These are phyloP conservation scores for Hoplodrina blanda DNA, from an alignment of 2,888 invertebrate species.

Conservation along the genomic window DNA sequence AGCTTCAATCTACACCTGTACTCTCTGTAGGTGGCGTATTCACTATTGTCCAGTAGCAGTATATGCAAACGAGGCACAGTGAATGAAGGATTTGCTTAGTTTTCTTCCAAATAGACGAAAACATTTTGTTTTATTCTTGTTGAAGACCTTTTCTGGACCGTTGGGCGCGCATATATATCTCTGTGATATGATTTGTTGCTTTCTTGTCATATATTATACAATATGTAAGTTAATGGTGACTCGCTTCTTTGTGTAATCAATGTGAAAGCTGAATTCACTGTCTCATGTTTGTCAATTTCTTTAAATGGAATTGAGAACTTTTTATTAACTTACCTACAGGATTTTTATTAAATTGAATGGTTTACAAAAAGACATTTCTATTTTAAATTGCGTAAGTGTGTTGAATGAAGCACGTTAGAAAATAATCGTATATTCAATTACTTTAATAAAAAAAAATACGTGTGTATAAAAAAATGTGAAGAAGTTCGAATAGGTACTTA, in stretches of 20 bases:
- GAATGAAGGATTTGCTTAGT: constrained; percentile 77
- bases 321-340: neutral
- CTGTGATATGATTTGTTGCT: constrained; percentile 74
- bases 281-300: constrained; percentile 24
- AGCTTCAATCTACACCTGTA: too few species aligned
- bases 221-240: constrained; percentile 54
- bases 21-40: too few species aligned
- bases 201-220: constrained; percentile 58
- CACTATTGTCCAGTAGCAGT: constrained; percentile 9
- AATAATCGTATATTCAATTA: too few species aligned
- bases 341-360: too few species aligned
- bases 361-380: too few species aligned
- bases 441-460: too few species aligned
- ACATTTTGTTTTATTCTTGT: constrained; percentile 78
- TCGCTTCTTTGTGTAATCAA: constrained; percentile 52
- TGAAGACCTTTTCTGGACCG: constrained; percentile 72
- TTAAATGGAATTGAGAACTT: neutral
- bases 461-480: too few species aligned
- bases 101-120: constrained; percentile 77
- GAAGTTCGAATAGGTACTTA: too few species aligned
- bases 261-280: constrained; percentile 20
- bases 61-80: constrained; percentile 68
- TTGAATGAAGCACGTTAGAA: too few species aligned
- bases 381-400: too few species aligned
- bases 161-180: constrained; percentile 70